phyloP scores from a whole-genome alignment of 2,888 invertebrate species.

The Euzetes globulus region DNA sequence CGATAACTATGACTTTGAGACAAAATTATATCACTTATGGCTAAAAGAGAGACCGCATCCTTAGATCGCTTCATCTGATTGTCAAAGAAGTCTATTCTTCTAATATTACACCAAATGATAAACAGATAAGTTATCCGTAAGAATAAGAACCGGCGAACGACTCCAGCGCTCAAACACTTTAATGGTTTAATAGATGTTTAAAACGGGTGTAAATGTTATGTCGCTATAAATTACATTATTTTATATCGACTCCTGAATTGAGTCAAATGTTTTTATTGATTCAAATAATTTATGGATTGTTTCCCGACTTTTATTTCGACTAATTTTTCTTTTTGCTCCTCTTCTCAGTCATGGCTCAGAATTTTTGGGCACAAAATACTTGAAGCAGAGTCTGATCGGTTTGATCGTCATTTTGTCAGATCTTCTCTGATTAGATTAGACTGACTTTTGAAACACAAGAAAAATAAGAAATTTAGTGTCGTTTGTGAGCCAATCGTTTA shows the following conservation, averaged over 20 bases:
- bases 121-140: not conserved
- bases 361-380: not conserved
- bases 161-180: not conserved
- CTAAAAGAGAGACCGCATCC: constrained; percentile 20
- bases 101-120: constrained; percentile 13
- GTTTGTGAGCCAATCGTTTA: constrained; percentile 11
- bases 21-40: constrained; percentile 28
- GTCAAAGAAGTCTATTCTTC: constrained; percentile 11
- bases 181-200: not conserved
- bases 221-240: not conserved
- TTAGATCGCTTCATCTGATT: constrained; percentile 15
- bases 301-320: not conserved
- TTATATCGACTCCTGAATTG: not conserved
- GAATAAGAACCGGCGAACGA: not conserved
- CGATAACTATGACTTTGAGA: constrained; percentile 9
- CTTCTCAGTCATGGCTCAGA: not conserved
- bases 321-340: not conserved
- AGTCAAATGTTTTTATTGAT: constrained; percentile 6
- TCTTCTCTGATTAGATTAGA: constrained; percentile 16
- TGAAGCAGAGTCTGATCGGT: not conserved
- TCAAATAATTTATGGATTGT: constrained; percentile 5
- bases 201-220: not conserved
- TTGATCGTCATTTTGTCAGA: constrained; percentile 19
- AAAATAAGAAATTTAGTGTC: constrained; percentile 10
- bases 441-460: not conserved